phyloP scores from a whole-genome alignment of 2,113 vertebrate species.

The Phodopus roborovskii region DNA sequence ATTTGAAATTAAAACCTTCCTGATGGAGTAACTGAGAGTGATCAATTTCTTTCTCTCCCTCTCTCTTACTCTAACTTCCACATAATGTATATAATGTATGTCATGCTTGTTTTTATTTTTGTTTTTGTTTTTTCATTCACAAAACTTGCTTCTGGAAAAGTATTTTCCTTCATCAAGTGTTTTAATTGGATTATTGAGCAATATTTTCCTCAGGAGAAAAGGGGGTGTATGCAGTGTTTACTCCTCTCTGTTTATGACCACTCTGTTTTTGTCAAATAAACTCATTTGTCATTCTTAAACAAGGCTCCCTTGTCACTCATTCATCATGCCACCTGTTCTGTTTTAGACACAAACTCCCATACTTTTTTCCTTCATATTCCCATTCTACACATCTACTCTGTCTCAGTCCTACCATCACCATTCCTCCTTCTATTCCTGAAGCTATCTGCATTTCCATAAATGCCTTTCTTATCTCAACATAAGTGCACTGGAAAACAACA shows the following conservation, averaged over 20 bases:
- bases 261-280: neutral
- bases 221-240: neutral
- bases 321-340: neutral
- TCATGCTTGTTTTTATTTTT: neutral
- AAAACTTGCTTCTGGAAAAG: conserved; percentile 36
- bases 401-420: rapidly evolving
- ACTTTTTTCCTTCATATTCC: neutral
- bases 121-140: too few relatives aligned
- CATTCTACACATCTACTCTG: neutral
- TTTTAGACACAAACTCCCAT: neutral
- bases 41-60: conserved; percentile 22
- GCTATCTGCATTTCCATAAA: neutral
- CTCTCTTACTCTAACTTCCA: neutral
- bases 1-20: conserved; percentile 54
- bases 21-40: neutral
- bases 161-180: neutral
- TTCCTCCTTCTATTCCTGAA: too few relatives aligned
- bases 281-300: neutral
- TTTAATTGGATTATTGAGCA: neutral
- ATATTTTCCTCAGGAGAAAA: neutral
- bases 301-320: neutral
- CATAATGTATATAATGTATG: neutral
- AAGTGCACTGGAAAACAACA: neutral
- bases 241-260: neutral
- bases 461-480: neutral